Base-by-base conservation (phyloP, 2,797 vertebrate genomes). In the Enteromius viviparus region DNA sequence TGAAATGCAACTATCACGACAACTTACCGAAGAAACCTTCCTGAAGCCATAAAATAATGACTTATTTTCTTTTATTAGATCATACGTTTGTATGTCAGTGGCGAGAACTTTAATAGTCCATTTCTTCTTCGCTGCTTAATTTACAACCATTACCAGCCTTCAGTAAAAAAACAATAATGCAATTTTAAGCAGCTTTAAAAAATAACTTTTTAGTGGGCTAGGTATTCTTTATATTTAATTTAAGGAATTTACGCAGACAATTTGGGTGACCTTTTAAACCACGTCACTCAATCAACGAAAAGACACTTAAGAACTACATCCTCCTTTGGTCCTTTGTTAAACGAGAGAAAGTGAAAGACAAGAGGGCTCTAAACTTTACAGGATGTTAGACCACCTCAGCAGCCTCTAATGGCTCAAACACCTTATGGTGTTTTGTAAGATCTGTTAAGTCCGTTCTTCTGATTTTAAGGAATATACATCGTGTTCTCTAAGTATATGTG, bases 281-380 rank as follows among this genome's bases (percentile, higher is more conserved):
- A 80, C 49, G 68, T 81, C 78, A 76, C 21, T 79, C 72, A 87
- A 83, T 85, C 80, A 78, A 70, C 68, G 40, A 80, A 64, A 75
- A 86, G 60, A 64, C 49, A 85, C 66, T 70, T 85, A 80, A 71
- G 78, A 49, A 77, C 53, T 26, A 45, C 53, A 69, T 74, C 71
- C 74, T 84, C 80, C 88, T 90, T 89, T 88, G 89, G 85, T 89
- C 86, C 80, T 87, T 89, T 90, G 90, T 87, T 40, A 79, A 78
- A 83, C 80, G 81, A 87, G 87, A 87, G 79, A 85, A 93, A 85
- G 91, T 92, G 92, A 92, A 92, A 94, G 92, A 94, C 91, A 71
- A 69, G 85, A 49, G 91, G 90, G 92, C 90, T 93, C 90, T 86
- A 92, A 94, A 93, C 93, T 93, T 94, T 89, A 91, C 93, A 92